These are phyloP conservation scores for Podarcis raffonei DNA, from an alignment of 2,113 vertebrate genomes.

Conservation along the genomic window DNA sequence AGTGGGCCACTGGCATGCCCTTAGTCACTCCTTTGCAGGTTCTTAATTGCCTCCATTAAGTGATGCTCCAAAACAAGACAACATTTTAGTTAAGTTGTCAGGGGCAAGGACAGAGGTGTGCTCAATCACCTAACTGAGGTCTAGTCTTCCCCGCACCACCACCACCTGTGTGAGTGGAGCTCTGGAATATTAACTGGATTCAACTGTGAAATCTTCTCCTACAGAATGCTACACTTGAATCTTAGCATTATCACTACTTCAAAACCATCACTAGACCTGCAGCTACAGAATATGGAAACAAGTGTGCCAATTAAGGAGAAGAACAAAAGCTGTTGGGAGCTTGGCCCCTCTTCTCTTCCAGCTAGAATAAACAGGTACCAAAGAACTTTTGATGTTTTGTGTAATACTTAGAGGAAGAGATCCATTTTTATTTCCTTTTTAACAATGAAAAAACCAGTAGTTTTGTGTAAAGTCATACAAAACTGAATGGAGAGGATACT, in stretches of 20 bases:
- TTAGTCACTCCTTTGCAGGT: slow-evolving; percentile 18
- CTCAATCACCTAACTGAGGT: slow-evolving; percentile 32
- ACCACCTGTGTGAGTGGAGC: background rate
- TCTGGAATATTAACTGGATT: background rate
- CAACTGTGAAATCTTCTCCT: background rate
- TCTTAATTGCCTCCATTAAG: slow-evolving; percentile 50
- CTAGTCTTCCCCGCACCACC: rapidly evolving
- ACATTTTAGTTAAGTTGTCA: slow-evolving; percentile 48
- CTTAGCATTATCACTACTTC: slow-evolving; percentile 10
- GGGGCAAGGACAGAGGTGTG: slow-evolving; percentile 32
- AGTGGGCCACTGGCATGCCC: background rate
- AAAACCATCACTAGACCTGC: background rate
- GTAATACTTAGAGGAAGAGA: background rate
- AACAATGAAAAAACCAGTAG: background rate
- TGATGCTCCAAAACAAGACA: slow-evolving; percentile 28
- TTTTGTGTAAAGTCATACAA: background rate
- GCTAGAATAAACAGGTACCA: background rate
- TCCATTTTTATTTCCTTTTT: background rate
- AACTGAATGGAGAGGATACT: background rate
- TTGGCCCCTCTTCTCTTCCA: background rate
- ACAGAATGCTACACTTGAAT: background rate
- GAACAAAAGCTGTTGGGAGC: background rate
- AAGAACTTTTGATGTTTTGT: background rate
- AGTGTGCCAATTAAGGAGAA: background rate
- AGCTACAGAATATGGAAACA: background rate